Evolutionary conservation across 2,888 invertebrate genomes (phyloP).

Genomic region (Siphlonurus alternatus): DNA sequence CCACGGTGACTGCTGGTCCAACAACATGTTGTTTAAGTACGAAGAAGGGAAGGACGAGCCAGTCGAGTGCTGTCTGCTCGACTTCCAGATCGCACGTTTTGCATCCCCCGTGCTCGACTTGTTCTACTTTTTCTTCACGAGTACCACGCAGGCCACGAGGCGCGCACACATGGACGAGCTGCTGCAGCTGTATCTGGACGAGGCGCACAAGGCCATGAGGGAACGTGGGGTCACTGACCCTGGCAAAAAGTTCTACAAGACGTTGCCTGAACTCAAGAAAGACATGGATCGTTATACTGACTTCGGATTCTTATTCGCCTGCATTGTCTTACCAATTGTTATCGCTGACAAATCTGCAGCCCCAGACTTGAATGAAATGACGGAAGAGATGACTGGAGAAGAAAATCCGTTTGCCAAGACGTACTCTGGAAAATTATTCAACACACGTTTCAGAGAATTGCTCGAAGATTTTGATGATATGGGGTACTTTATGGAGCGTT

Average conservation of each 20-base stretch:
- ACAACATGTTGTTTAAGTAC: constrained; percentile 8
- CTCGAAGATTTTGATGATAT: neutral
- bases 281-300: neutral
- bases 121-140: constrained; percentile 1
- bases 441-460: neutral
- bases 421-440: neutral
- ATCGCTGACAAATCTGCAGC: neutral
- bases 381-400: neutral
- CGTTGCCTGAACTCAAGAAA: neutral
- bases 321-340: neutral
- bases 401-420: neutral
- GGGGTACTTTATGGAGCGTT: neutral
- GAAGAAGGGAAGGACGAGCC: neutral
- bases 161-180: constrained; percentile 7
- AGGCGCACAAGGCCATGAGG: neutral
- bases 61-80: neutral
- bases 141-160: constrained; percentile 2
- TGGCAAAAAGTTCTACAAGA: neutral
- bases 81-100: neutral
- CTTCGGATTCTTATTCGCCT: neutral
- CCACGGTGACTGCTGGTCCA: constrained; percentile 11
- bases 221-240: neutral
- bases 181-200: constrained; percentile 5
- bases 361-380: neutral
- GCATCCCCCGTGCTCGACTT: constrained; percentile 1